Evolutionary conservation across 2,888 invertebrate species (phyloP), one percentile per base, ranked within the genome.

Genomic region (Sphaerophoria taeniata): DNA sequence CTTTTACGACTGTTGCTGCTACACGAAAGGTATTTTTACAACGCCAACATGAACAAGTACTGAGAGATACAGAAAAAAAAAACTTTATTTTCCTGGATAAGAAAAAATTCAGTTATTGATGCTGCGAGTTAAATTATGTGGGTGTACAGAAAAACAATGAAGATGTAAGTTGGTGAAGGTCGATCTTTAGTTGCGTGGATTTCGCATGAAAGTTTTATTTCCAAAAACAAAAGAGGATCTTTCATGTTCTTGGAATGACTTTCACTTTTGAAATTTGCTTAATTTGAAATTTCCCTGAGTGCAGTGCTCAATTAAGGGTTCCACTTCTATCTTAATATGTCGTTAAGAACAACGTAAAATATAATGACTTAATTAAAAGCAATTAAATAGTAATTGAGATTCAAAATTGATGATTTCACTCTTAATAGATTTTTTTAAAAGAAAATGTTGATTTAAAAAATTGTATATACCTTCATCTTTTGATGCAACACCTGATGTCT

Each of bases 381-480:
- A 24, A 24, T 24, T 24, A 24, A 24, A 24, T 24, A 24, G 24
- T 24, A 24, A 24, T 24, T 24, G 24, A 24, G 24, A 24, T 24
- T 24, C 24, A 24, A 24, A 24, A 24, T 1, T 2, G 24, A 24
- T 24, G 24, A 24, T 24, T 24, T 24, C 24, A 24, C 24, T 24
- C 24, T 24, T 24, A 24, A 24, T 24, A 24, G 24, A 24, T 24
- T 43, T 43, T 3, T 6, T 9, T 39, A 3, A 9, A 43, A 43
- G 2, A 43, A 43, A 11, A 39, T 7, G 1, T 39, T 1, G 1
- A 9, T 39, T 39, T 7, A 39, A 39, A 39, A 7, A 39, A 39
- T 39, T 3, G 2, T 43, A 43, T 12, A 43, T 36, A 84, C 83
- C 83, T 65, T 79, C 79, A 7, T 24, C 33, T 65, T 70, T 84